Base-by-base conservation (phyloP, 2,888 invertebrate species). In the Tenthredo amoena region DNA sequence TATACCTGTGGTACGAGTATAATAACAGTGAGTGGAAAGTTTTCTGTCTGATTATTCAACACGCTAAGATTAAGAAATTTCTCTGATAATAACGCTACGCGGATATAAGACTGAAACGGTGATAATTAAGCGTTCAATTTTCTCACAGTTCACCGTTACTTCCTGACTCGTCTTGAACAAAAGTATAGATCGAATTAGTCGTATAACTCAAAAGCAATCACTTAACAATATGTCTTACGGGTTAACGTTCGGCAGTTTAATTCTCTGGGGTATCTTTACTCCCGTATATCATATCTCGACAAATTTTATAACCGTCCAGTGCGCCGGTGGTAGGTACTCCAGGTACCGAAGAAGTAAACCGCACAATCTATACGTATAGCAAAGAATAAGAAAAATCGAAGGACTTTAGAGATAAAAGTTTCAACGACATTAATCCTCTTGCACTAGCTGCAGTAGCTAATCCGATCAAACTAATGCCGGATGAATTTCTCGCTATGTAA, bases 331-430 rank as follows among this genome's bases (percentile, higher is more conserved):
- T 26, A 26, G n/a, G 31, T 21, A 58, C 26, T 72, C 10, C 72
- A 37, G 40, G 37, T 37, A 68, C n/a, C 1, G 9, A 2, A 71
- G 43, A 9, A 43, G 5, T n/a, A 18, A 43, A 74, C 21, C 74
- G 10, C 55, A 47, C 1, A n/a, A 21, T 26, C 26, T 47, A 76
- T 76, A 15, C 21, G 2, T 18, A 47, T 76, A 15, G 50, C 1
- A 4, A 50, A 4, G 34, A 34, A 12, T 21, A 31, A 26, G 18
- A 7, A 34, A 55, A 55, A 34, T 47, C 10, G 77, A 77, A 77
- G 18, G 77, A 77, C 31, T 55, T 7, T 77, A 40, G n/a, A 79
- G 34, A 79, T 79, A 62, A 79, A 79, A 79, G 37, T 79, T 62
- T 79, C 40, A 79, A 79, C 79, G 58, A 62, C 62, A 34, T 58